Conservation (phyloP, 2,797 vertebrate genomes). For the Cyprinodon diabolis region DNA sequence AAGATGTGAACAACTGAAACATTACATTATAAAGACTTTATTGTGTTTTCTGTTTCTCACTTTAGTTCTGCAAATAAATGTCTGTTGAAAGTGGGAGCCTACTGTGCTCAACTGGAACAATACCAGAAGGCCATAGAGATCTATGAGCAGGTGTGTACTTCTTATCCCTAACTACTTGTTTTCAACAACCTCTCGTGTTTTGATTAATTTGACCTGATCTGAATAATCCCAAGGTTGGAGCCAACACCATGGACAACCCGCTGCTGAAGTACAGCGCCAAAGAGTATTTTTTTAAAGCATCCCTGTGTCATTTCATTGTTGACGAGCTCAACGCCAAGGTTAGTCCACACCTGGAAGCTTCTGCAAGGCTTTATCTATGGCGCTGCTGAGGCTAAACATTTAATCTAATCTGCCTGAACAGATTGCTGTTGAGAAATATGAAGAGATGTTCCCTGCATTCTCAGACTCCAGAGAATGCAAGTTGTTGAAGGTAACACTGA, state of each 20-base stretch:
- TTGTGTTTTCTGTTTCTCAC: not conserved
- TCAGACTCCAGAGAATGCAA: conserved; percentile 98
- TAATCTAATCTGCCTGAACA: conserved; percentile 65
- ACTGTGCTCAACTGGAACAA: conserved; percentile 95
- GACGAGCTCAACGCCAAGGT: conserved; percentile 98
- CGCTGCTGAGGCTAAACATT: not conserved
- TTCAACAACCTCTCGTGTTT: not conserved
- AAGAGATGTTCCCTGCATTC: conserved; percentile 99
- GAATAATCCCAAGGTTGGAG: conserved; percentile 83
- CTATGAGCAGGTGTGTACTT: conserved; percentile 90
- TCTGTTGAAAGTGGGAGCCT: conserved; percentile 95
- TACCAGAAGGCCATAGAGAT: conserved; percentile 97
- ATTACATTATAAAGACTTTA: not conserved
- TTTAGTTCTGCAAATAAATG: conserved; percentile 97
- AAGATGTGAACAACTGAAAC: not conserved
- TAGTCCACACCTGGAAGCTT: not conserved
- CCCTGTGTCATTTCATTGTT: conserved; percentile 97
- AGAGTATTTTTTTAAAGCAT: conserved; percentile 99
- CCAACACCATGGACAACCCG: conserved; percentile 97
- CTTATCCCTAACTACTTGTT: not conserved
- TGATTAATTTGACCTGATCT: conserved; percentile 1
- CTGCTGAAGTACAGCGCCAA: conserved; percentile 98
- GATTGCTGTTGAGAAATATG: conserved; percentile 97
- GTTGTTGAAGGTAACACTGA: conserved; percentile 89
- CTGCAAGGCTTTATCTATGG: not conserved